A percentile compares a stretch with the other conserved stretches of the same genome.
Conservation (phyloP, 2,113 vertebrate genomes). For the Peromyscus californicus region DNA sequence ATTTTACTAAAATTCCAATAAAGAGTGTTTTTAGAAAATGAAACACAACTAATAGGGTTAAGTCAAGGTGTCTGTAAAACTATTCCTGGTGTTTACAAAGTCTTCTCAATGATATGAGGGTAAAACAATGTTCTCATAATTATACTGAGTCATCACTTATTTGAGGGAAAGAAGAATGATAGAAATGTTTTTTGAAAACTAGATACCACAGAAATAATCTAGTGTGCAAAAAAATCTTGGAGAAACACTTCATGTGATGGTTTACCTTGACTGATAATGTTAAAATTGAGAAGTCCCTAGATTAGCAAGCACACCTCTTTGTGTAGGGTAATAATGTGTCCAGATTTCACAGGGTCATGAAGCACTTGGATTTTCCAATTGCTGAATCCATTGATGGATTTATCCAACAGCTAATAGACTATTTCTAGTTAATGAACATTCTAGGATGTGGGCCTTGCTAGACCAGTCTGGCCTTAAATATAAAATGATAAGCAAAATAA, state of each 20-base stretch:
- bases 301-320: background rate
- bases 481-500: background rate
- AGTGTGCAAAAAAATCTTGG: too few relatives aligned
- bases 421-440: background rate
- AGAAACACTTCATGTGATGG: too few relatives aligned
- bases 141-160: background rate
- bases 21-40: background rate
- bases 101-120: background rate
- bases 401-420: background rate
- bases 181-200: background rate
- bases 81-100: background rate
- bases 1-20: background rate
- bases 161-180: background rate
- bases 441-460: background rate
- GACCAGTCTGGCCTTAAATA: background rate
- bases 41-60: background rate
- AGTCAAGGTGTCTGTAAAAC: background rate
- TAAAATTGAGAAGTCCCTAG: too few relatives aligned
- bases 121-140: background rate
- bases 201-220: too few relatives aligned
- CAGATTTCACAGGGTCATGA: background rate
- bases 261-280: too few relatives aligned
- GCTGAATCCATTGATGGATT: background rate
- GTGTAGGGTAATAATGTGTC: background rate
- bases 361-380: background rate